Conservation (phyloP, 1,140 invertebrate genomes). For the Bombus polaris region DNA sequence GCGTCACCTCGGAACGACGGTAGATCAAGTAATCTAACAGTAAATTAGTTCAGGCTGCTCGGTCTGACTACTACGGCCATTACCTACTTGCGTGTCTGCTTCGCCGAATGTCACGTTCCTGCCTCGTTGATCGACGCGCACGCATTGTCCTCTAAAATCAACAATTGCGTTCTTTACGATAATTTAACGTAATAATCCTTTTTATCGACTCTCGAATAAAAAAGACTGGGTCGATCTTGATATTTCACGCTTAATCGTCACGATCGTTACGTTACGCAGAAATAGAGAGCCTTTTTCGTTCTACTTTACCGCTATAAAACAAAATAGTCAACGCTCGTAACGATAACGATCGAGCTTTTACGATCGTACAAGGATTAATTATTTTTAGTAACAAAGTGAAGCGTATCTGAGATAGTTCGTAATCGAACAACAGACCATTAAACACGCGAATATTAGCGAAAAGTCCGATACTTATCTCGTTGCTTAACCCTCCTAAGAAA, state of each 20-base stretch:
- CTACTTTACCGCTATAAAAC: no score
- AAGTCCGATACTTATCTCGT: background rate
- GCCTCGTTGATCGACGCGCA: background rate
- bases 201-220: background rate
- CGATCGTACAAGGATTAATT: background rate
- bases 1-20: background rate
- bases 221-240: background rate
- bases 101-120: background rate
- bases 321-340: no score
- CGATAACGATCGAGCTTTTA: no score
- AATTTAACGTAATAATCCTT: background rate
- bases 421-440: background rate
- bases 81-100: slow-evolving; percentile 24
- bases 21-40: slow-evolving; percentile 27
- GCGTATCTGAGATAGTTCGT: background rate
- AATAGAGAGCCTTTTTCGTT: no score
- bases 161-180: background rate
- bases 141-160: background rate
- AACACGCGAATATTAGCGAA: background rate
- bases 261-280: no score
- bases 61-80: slow-evolving; percentile 8
- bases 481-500: background rate
- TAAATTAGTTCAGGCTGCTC: slow-evolving; percentile 32
- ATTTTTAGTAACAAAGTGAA: background rate
- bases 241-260: background rate